A percentile compares a stretch with the other conserved stretches of the same genome.
Conservation (phyloP, 1,140 invertebrate species). For the Drosophila erecta region DNA sequence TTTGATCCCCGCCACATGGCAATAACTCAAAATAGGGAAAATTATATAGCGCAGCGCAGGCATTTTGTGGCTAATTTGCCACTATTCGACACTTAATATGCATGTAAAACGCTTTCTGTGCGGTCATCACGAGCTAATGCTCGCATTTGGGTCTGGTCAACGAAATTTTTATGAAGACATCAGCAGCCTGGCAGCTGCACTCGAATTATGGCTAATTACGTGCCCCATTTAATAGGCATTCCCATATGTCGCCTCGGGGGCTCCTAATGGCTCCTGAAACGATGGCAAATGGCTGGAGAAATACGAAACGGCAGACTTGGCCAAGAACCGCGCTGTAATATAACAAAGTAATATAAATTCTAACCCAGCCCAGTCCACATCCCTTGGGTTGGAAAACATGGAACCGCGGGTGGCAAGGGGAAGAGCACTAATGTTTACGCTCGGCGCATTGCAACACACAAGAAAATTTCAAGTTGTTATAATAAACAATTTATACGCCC, state of each 20-base stretch:
- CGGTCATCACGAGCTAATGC: slow-evolving; percentile 47
- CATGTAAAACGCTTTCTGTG: slow-evolving; percentile 27
- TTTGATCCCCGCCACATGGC: slow-evolving; percentile 35
- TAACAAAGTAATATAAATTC: slow-evolving; percentile 36
- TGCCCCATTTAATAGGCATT: slow-evolving; percentile 63
- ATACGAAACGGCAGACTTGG: slow-evolving; percentile 11
- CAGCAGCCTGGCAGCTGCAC: slow-evolving; percentile 31
- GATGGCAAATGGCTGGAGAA: slow-evolving; percentile 31
- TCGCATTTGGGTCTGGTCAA: slow-evolving; percentile 58
- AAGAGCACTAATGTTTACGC: slow-evolving; percentile 19
- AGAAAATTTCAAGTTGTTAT: slow-evolving; percentile 10
- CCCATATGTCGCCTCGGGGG: slow-evolving; percentile 55
- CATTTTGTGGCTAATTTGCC: slow-evolving; percentile 27
- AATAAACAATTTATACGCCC: slow-evolving; percentile 22
- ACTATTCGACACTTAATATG: slow-evolving; percentile 40
- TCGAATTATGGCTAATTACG: slow-evolving; percentile 72
- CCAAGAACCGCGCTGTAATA: slow-evolving; percentile 26
- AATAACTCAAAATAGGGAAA: slow-evolving; percentile 19
- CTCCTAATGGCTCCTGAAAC: slow-evolving; percentile 34
- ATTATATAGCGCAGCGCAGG: slow-evolving; percentile 5
- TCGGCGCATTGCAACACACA: slow-evolving; percentile 24
- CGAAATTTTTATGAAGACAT: slow-evolving; percentile 67
- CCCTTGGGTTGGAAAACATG: slow-evolving; percentile 6
- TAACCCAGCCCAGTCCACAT: slow-evolving; percentile 17
- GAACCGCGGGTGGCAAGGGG: slow-evolving; percentile 5